Conservation (phyloP, 2,888 invertebrate genomes). For the Cyclophora punctaria region DNA sequence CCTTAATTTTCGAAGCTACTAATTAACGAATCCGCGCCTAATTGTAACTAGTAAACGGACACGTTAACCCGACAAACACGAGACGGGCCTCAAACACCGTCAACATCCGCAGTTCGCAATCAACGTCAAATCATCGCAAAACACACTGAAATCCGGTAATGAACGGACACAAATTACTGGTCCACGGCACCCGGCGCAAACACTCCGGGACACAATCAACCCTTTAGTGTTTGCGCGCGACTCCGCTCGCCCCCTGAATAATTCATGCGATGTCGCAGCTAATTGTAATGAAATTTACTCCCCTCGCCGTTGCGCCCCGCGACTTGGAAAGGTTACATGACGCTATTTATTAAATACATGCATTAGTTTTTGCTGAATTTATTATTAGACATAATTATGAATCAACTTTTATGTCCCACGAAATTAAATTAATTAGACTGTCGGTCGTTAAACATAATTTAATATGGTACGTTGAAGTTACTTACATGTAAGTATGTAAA, state of each 20-base stretch:
- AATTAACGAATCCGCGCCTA: no score
- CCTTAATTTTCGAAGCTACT: no score
- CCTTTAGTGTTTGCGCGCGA: conserved; percentile 61
- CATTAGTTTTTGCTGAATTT: no score
- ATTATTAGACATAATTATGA: no score
- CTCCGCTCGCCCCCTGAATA: conserved; percentile 53
- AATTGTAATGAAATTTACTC: conserved; percentile 74
- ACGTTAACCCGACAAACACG: no score
- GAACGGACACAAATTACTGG: conserved; percentile 51
- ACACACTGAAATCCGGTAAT: conserved; percentile 31
- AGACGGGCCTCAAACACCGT: no score
- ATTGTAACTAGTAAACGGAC: no score
- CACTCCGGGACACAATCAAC: conserved; percentile 48
- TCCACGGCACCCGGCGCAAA: conserved; percentile 44
- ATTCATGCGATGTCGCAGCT: conserved; percentile 65
- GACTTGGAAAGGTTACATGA: conserved; percentile 9
- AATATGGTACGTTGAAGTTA: no score
- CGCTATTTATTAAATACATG: not conserved
- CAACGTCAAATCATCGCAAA: conserved; percentile 20
- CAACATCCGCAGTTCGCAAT: conserved; percentile 5
- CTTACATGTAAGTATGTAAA: no score
- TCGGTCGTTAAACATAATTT: no score
- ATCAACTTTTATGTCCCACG: no score
- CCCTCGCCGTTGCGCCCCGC: conserved; percentile 23
- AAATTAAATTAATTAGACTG: no score